phyloP scores from a whole-genome alignment of 2,888 invertebrate genomes.

The Yponomeuta malinellus region DNA sequence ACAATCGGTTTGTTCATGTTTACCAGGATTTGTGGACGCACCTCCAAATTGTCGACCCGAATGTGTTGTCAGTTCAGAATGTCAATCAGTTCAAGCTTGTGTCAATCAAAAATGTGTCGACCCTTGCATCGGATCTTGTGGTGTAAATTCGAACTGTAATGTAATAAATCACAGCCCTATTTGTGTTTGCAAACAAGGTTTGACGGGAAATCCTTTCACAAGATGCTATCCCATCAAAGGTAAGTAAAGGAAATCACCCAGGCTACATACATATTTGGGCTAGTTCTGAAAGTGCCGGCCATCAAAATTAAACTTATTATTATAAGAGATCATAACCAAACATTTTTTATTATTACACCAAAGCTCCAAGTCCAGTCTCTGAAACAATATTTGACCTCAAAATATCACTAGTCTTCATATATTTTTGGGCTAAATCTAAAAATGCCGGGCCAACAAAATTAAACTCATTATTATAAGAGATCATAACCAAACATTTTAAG shows the following conservation, averaged over 20 bases:
- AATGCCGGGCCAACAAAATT: too few relatives aligned
- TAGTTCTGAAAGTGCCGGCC: too few relatives aligned
- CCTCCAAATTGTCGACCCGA: conserved; percentile 85
- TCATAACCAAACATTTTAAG: not conserved
- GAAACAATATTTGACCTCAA: too few relatives aligned
- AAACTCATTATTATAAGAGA: too few relatives aligned
- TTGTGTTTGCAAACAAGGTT: conserved; percentile 82
- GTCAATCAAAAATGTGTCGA: conserved; percentile 82
- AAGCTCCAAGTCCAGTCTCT: too few relatives aligned
- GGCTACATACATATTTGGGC: too few relatives aligned
- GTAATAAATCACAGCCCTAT: conserved; percentile 83
- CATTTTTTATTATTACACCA: too few relatives aligned
- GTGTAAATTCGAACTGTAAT: conserved; percentile 77
- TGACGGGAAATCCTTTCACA: conserved; percentile 86
- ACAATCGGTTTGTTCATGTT: conserved; percentile 83
- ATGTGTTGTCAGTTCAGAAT: conserved; percentile 82
- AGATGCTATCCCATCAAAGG: conserved; percentile 78
- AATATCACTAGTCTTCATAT: too few relatives aligned
- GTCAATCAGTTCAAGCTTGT: conserved; percentile 79
- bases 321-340: too few relatives aligned
- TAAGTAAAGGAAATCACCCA: conserved; percentile 28
- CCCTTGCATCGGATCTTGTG: conserved; percentile 79
- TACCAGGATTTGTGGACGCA: conserved; percentile 77
- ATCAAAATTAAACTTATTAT: too few relatives aligned
- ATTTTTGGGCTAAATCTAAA: too few relatives aligned